Percentiles rank a stretch among this genome's conserved stretches.
These are phyloP conservation scores for Ganaspis sp. DNA, from an alignment of 1,140 invertebrate species.

Conservation along the genomic window DNA sequence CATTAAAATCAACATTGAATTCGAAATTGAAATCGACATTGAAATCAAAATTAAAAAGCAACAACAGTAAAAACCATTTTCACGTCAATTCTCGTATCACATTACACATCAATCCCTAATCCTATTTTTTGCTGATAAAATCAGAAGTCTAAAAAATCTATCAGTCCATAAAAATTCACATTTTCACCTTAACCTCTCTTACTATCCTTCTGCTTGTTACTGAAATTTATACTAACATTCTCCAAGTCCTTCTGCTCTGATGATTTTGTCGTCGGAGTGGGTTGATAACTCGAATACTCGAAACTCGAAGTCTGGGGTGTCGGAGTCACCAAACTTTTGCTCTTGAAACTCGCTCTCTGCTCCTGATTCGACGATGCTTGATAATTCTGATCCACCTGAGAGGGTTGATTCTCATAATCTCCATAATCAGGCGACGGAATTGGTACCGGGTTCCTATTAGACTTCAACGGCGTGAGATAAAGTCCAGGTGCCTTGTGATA, in stretches of 20 bases:
- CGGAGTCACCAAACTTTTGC: constrained; percentile 56
- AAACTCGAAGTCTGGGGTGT: constrained; percentile 61
- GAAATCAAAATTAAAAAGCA: too few species aligned
- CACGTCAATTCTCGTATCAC: not conserved
- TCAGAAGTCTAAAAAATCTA: not conserved
- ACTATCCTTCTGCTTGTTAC: constrained; percentile 51
- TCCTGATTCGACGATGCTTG: constrained; percentile 43
- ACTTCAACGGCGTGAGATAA: constrained; percentile 58
- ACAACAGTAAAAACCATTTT: too few species aligned
- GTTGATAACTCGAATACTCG: constrained; percentile 63
- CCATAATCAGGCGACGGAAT: constrained; percentile 56
- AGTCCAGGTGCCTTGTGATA: constrained; percentile 59
- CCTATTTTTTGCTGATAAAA: not conserved
- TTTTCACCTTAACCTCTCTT: not conserved
- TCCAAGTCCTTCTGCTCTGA: constrained; percentile 56
- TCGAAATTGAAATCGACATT: too few species aligned
- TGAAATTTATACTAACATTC: constrained; percentile 56
- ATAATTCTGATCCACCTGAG: constrained; percentile 35
- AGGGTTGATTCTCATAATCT: constrained; percentile 55
- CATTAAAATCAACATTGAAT: too few species aligned
- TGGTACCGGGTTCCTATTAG: constrained; percentile 42
- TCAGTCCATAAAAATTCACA: not conserved
- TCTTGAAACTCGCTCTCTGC: constrained; percentile 44
- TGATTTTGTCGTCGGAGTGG: constrained; percentile 40
- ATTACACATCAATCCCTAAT: not conserved